Evolutionary conservation across 2,888 invertebrate species (phyloP), one percentile per base, ranked within the genome.

Genomic region (Tridacna crocea): DNA sequence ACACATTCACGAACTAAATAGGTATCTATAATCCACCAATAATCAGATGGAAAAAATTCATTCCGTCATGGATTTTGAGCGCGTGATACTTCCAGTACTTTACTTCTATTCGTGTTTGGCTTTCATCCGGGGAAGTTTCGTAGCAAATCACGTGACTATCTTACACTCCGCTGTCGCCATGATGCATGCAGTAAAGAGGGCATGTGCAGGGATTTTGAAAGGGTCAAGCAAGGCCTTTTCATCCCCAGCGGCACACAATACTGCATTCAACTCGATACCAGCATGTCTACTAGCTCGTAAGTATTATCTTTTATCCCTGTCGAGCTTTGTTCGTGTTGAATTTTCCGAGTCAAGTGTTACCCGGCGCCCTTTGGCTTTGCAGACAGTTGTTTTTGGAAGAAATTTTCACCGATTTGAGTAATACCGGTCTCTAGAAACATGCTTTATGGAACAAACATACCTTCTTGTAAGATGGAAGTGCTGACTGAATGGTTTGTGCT

Each of bases 101-200:
- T 58, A 19, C n/a, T 72, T 72, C 0, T 27, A 58, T 36, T 36
- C 72, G 27, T 58, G 58, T 58, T 27, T 58, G 58, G 58, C 27
- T 65, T 36, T 70, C 79, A 84, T 84, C 84, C 84, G 84, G 84
- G 84, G 51, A 24, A 46, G 77, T 66, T n/a, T 22, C 6, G 24
- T 48, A 65, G 27, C 72, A 61, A 13, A 77, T 88, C 89, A 89
- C 88, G 88, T 88, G 88, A 89, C 55, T 55, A 55, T 72, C 74
- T 84, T 51, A 70, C 84, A 86, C 83, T 79, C 80, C 73, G 78
- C 83, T 83, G 88, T 90, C 89, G 95, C 95, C 95, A 96, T 96
- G 95, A 95, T 96, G 95, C 96, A 95, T 92, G 95, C 95, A 91
- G 95, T 95, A 85, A 95, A 95, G 91, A 95, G 95, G 94, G 95